Base-by-base conservation (phyloP, 2,888 invertebrate species). In the Cerastis leucographa region DNA sequence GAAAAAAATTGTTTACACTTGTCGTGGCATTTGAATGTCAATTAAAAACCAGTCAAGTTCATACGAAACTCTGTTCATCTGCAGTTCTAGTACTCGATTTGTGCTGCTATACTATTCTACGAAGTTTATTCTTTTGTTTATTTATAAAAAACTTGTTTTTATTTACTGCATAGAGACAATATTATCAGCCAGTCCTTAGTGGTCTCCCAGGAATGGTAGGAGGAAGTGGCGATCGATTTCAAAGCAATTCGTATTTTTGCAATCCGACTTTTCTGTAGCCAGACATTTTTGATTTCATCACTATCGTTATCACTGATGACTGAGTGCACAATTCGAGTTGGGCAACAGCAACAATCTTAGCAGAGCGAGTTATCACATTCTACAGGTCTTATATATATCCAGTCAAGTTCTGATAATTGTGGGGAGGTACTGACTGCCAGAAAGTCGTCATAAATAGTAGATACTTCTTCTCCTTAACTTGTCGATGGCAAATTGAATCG, bases 11-110 rank as follows among this genome's bases (percentile, higher is more conserved):
- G 6, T 2, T 80, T 2, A 65, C 49, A 80, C 14, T 35, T 1
- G 12, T 49, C 46, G 35, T 56, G 40, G 25, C 42, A 29, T 51
- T 80, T 46, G 3, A 64, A 54, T 40, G 46, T 1, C 17, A 56
- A 65, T 78, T 73, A 74, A 74, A 74, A 65, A 78, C 46, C 17
- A 25, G 74, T 64, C 70, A 51, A 35, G 17, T 61, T 6, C 14
- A 19, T 7, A 42, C 59, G 11, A 62, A 71, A 79, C 71, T 19
- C 61, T 19, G 17, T 25, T 9, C 14, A 9, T 22, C 3, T 19
- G 4, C 4, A 4, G 19, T 9, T 59, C 25, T 19, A 17, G 14
- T 5, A 0, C n/a, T 42, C 7, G 3, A 29, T 46, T 19, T 14
- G 19, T 14, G 40, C 14, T n/a, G 44, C 46, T n/a, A 12, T 35